phyloP scores from a whole-genome alignment of 2,113 vertebrate genomes.

The Limnothrissa miodon region DNA sequence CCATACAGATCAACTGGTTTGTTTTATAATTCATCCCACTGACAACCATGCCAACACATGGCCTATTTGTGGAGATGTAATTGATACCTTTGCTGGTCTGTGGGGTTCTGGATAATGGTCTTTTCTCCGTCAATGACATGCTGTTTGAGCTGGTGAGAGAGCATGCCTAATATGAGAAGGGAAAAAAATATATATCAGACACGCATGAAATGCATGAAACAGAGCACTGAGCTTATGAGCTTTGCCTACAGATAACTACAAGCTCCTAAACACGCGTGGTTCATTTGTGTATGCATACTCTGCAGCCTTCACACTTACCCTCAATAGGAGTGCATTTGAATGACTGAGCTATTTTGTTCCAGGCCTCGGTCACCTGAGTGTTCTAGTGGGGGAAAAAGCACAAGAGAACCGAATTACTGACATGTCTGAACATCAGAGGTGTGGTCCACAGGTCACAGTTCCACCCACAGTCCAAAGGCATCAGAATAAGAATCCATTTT shows the following conservation, averaged over 20 bases:
- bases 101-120: constrained; percentile 96
- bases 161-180: constrained; percentile 78
- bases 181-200: neutral
- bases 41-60: too few relatives aligned
- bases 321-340: constrained; percentile 97
- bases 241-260: neutral
- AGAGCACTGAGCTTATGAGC: neutral
- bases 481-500: too few relatives aligned
- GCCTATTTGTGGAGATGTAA: neutral
- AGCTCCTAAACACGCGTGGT: neutral
- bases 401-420: neutral
- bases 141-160: constrained; percentile 96
- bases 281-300: neutral
- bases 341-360: constrained; percentile 98
- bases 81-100: constrained; percentile 89
- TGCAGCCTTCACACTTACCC: constrained; percentile 69
- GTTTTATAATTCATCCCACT: too few relatives aligned
- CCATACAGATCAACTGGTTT: too few relatives aligned
- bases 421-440: too few relatives aligned
- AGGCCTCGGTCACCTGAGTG: constrained; percentile 93
- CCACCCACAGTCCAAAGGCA: too few relatives aligned
- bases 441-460: too few relatives aligned
- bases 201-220: neutral
- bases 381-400: constrained; percentile 72
- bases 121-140: constrained; percentile 97